Conservation (phyloP, 2,888 invertebrate species). For the Phasia obesa region DNA sequence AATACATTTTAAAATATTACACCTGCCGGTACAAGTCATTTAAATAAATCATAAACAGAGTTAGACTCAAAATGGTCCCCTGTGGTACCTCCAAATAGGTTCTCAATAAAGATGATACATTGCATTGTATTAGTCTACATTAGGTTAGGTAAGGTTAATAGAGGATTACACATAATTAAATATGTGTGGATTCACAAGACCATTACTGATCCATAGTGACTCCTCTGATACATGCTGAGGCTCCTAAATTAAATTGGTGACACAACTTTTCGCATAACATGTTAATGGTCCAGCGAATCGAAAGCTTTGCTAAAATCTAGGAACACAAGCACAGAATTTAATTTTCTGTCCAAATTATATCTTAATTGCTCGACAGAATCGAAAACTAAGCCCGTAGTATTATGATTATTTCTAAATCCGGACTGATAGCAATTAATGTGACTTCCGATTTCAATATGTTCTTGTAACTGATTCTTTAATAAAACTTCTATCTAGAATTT, state of each 20-base stretch:
- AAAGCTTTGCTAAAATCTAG: not conserved
- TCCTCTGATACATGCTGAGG: no score
- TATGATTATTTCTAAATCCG: not conserved
- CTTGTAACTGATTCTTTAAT: not conserved
- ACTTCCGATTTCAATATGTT: not conserved
- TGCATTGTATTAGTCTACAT: no score
- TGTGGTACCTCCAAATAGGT: not conserved
- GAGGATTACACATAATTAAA: no score
- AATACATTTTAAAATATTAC: not conserved
- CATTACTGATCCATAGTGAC: no score
- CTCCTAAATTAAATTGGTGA: no score
- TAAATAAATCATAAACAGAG: not conserved
- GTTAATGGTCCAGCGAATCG: not conserved
- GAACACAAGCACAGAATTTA: not conserved
- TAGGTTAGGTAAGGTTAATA: no score
- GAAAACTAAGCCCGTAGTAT: not conserved
- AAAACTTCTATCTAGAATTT: not conserved
- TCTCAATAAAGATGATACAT: not conserved
- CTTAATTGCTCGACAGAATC: conserved; percentile 1
- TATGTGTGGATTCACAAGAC: no score
- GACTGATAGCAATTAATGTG: not conserved
- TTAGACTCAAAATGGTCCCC: not conserved
- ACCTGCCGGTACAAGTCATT: not conserved
- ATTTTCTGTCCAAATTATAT: not conserved
- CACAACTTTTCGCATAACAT: no score